These are phyloP conservation scores for Pardalotus punctatus DNA, from an alignment of 2,113 vertebrate genomes.

Conservation along the genomic window DNA sequence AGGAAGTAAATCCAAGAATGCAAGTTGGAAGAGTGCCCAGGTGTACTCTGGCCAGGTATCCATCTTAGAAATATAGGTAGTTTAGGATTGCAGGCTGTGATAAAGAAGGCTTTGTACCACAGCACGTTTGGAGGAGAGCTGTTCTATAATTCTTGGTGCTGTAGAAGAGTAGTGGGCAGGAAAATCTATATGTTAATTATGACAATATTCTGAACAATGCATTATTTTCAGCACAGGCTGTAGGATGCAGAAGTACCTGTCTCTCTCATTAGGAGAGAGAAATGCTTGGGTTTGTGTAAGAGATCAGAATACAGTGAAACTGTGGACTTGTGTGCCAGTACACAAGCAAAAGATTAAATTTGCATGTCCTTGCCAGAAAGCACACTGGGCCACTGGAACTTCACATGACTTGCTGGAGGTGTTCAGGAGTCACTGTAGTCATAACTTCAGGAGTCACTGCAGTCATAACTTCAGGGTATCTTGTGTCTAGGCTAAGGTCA, in stretches of 20 bases:
- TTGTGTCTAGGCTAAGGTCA: background rate
- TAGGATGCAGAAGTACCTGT: background rate
- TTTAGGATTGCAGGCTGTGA: background rate
- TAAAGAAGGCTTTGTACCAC: background rate
- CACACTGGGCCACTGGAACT: background rate
- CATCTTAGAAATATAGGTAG: background rate
- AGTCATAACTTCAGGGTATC: background rate
- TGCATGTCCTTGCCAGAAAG: background rate
- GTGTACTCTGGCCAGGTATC: background rate
- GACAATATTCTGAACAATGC: background rate
- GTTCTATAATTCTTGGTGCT: background rate
- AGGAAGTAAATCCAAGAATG: background rate
- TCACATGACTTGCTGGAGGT: background rate
- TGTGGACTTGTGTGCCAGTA: fast-evolving
- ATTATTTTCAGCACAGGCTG: background rate
- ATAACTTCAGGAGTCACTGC: background rate
- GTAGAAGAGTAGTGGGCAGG: background rate
- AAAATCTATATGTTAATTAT: background rate
- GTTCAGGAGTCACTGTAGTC: background rate
- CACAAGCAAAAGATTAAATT: background rate
- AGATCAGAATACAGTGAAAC: background rate
- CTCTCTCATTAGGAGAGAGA: background rate
- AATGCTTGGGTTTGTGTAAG: background rate
- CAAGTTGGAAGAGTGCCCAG: background rate
- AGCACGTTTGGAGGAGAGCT: background rate